Evolutionary conservation across 2,113 vertebrate species (phyloP).

Genomic region (Cettia cetti): DNA sequence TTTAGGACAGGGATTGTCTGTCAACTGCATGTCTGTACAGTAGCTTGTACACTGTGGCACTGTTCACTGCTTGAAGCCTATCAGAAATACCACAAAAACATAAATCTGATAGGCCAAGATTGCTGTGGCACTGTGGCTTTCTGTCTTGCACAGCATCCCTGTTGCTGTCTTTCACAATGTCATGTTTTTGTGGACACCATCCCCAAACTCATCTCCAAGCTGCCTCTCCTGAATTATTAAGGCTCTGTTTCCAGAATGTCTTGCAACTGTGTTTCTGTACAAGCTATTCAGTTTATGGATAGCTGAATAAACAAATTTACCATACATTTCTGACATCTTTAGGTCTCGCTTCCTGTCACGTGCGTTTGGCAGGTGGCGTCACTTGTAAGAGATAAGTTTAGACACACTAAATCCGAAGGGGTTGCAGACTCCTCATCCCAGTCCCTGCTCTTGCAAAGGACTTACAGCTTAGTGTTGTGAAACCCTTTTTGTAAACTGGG

Average conservation of each 20-base stretch:
- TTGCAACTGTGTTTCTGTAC: not conserved
- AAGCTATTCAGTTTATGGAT: not conserved
- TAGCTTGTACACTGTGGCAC: not conserved
- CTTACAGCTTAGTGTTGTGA: not conserved
- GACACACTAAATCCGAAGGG: not conserved
- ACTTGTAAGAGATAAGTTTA: not conserved
- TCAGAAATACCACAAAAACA: not conserved
- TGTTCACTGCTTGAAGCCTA: not conserved
- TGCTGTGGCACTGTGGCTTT: not conserved
- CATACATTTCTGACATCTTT: not conserved
- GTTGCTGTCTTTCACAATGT: not conserved
- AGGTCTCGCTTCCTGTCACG: not conserved
- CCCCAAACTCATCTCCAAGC: not conserved
- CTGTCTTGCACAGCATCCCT: not conserved
- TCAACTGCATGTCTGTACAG: not conserved
- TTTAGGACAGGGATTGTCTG: not conserved
- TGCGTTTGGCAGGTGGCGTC: not conserved
- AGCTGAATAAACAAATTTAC: not conserved
- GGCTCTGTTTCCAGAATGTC: not conserved
- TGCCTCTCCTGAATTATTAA: not conserved
- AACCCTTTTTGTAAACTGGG: not conserved
- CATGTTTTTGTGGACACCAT: not conserved
- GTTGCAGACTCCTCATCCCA: not conserved
- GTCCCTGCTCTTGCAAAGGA: not conserved
- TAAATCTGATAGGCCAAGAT: not conserved